Evolutionary conservation across 2,113 vertebrate species (phyloP).

Genomic region (Bujurquina vittata): DNA sequence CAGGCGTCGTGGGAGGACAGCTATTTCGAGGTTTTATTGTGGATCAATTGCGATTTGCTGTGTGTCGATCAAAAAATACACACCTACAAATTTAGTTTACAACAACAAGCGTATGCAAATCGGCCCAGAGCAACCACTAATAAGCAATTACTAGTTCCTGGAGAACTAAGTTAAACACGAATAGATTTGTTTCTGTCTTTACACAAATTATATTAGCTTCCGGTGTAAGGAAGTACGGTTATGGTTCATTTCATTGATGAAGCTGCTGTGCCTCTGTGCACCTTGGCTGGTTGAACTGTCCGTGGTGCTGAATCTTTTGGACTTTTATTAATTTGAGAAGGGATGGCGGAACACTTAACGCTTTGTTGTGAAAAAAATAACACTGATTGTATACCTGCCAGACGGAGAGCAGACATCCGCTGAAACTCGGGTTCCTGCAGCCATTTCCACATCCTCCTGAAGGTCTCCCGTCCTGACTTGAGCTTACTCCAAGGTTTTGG

Average conservation of each 20-base stretch:
- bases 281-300: conserved; percentile 48
- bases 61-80: conserved; percentile 53
- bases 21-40: conserved; percentile 56
- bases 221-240: not conserved
- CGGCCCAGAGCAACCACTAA: not conserved
- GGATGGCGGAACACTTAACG: not conserved
- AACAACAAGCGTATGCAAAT: conserved; percentile 12
- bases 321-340: not conserved
- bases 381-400: conserved; percentile 84
- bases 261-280: conserved; percentile 1
- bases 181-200: not conserved
- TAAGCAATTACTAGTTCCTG: not conserved
- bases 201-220: not conserved
- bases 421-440: conserved; percentile 98
- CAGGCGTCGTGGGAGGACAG: conserved; percentile 17
- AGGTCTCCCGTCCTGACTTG: conserved; percentile 98
- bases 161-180: not conserved
- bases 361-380: conserved; percentile 16
- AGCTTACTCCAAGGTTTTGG: conserved; percentile 99
- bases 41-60: conserved; percentile 61
- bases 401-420: conserved; percentile 94
- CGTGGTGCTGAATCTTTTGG: conserved; percentile 66
- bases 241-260: not conserved
- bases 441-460: conserved; percentile 99
- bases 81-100: conserved; percentile 37